Evolutionary conservation across 2,113 vertebrate genomes (phyloP), one percentile per base, ranked within the genome.

Genomic region (Poicephalus gulielmi): DNA sequence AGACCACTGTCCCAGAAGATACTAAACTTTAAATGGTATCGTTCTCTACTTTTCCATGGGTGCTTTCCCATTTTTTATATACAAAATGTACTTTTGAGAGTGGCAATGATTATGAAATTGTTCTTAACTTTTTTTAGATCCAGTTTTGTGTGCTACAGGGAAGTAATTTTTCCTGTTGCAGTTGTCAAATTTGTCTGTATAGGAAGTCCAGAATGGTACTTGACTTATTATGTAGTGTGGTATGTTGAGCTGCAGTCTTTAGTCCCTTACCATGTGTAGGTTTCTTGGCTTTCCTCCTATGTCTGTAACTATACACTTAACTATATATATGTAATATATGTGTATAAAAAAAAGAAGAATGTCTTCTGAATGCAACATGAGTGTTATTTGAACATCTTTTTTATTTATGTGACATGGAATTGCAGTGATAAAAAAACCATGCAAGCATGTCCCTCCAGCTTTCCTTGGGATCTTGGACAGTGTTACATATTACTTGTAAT

Each of bases 391-490:
- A 44, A 55, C 55, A 11, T 49, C 46, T 79, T 33, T 52, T 76
- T 83, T 23, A 47, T 57, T 66, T 87, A 17, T 9, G 19, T 74
- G 50, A 20, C 17, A 10, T 44, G 43, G 14, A 75, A 59, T 71
- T 88, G 31, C 11, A 74, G 28, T 62, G 44, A 27, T 60, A 91
- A 57, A 84, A 62, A 91, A 69, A 43, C 10, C 10, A 16, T 67
- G 16, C 47, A 76, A 25, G 53, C 25, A 6, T 27, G 17, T 44
- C 31, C 64, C 64, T 81, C 20, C 35, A 50, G 53, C 39, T 85
- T 93, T 83, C 39, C 63, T 84, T 55, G 71, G 55, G 75, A 75
- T 89, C 70, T 81, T 94, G 94, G 88, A 46, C 82, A 81, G n/a
- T 15, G 44, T 90, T 91, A 43, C 17, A 19, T 73, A 46, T 77